Percentiles rank a stretch among this genome's conserved stretches.
phyloP scores from a whole-genome alignment of 2,113 vertebrate genomes.

The Pogona vitticeps region DNA sequence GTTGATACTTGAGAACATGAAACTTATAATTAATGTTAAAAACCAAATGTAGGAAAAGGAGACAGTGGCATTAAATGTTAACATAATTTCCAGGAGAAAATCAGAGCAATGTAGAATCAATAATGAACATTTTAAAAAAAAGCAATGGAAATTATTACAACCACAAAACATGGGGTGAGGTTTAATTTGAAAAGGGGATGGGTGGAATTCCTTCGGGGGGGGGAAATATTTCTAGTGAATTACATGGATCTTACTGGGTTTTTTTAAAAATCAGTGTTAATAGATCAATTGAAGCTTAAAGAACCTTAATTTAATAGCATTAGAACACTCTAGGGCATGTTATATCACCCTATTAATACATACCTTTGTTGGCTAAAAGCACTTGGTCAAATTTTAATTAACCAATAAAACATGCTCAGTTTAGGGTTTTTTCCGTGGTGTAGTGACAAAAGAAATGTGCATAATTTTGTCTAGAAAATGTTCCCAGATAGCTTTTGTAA shows the following conservation, averaged over 20 bases:
- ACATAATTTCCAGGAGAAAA: neutral
- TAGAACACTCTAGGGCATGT: slow-evolving; percentile 1
- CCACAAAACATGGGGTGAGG: neutral
- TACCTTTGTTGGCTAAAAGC: neutral
- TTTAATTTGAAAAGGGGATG: slow-evolving; percentile 5
- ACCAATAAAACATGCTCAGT: slow-evolving; percentile 35
- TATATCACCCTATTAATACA: slow-evolving; percentile 41
- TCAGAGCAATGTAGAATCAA: neutral
- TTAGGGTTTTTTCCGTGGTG: neutral
- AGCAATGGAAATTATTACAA: neutral
- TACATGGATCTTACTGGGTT: neutral
- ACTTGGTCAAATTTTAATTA: slow-evolving; percentile 31
- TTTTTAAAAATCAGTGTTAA: slow-evolving; percentile 12
- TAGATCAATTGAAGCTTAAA: neutral
- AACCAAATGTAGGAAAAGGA: neutral
- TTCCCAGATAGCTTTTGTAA: neutral
- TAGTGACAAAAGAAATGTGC: neutral
- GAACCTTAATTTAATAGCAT: neutral
- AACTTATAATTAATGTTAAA: neutral
- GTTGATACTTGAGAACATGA: neutral
- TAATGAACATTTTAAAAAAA: neutral
- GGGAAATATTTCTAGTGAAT: neutral
- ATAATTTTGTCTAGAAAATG: slow-evolving; percentile 1
- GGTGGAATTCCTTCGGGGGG: neutral
- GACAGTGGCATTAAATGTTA: neutral